Evolutionary conservation across 2,113 vertebrate genomes (phyloP), one percentile per base, ranked within the genome.

Genomic region (Pagrus major): DNA sequence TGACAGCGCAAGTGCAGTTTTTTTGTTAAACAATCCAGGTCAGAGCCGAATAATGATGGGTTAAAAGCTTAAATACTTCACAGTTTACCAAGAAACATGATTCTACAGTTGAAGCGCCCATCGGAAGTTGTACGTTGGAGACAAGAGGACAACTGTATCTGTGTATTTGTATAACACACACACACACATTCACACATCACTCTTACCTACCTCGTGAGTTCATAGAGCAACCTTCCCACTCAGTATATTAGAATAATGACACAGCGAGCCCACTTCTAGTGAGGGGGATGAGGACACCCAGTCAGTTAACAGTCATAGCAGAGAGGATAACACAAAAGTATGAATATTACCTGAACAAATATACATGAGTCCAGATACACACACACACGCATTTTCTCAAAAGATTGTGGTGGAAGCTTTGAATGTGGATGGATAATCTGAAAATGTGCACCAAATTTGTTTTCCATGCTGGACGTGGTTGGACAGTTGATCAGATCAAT

Each of bases 261-360:
- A 88, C 66, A 75, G 78, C 21, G 20, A 78, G 72, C 78, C 89
- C 76, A 85, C 86, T 85, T 71, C 61, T 47, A 61, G 56, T 78
- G 82, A 87, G 89, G 80, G 77, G 82, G 86, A 67, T 80, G 84
- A 88, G 77, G 51, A 84, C 79, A 77, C 46, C 49, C 49, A 79
- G 69, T 71, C 74, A 82, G 47, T 64, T 58, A 71, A 79, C 47
- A 85, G 74, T 86, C 71, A 82, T 27, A 25, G 60, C 42, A 44
- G 42, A 83, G 78, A 63, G 76, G 65, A 83, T 54, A 37, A 52
- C 16, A 71, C 49, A 51, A 73, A 72, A 70, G 37, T 55, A 35
- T 25, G 52, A 64, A 37, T 31, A 39, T 64, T 51, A 68, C 54
- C 72, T 80, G 60, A 51, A 27, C 16, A 60, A 41, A 59, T 27